Conservation (phyloP, 1,140 invertebrate genomes). For the Ceratitis capitata region DNA sequence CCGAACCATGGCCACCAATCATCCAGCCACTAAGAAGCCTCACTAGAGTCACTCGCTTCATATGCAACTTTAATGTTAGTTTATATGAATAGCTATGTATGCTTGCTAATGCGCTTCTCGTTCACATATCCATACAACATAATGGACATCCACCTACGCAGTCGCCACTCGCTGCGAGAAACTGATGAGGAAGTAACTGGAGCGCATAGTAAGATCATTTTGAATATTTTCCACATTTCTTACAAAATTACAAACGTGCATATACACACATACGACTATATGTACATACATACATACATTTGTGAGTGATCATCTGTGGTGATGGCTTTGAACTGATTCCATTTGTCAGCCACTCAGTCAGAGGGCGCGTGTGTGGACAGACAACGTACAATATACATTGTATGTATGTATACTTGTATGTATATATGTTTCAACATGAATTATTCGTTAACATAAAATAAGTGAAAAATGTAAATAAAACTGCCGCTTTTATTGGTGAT, state of each 20-base stretch:
- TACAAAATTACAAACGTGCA: neutral
- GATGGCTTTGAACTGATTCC: neutral
- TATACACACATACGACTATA: neutral
- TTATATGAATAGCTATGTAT: neutral
- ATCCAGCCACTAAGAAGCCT: neutral
- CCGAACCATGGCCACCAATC: slow-evolving; percentile 13
- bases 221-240: neutral
- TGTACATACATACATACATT: neutral
- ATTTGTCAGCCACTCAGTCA: slow-evolving; percentile 1
- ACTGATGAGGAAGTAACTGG: slow-evolving; percentile 36
- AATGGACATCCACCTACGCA: slow-evolving; percentile 15
- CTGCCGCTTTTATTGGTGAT: neutral
- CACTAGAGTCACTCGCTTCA: neutral
- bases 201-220: slow-evolving; percentile 10
- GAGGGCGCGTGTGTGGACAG: neutral
- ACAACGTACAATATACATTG: neutral
- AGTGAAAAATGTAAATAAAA: slow-evolving; percentile 25
- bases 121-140: neutral
- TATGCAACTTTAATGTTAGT: neutral
- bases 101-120: neutral
- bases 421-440: neutral
- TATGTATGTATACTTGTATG: neutral
- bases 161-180: neutral
- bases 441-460: neutral
- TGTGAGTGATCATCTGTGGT: neutral